Percentiles rank a stretch among this genome's conserved stretches.
Conservation (phyloP, 2,797 vertebrate species). For the Tachyglossus aculeatus region DNA sequence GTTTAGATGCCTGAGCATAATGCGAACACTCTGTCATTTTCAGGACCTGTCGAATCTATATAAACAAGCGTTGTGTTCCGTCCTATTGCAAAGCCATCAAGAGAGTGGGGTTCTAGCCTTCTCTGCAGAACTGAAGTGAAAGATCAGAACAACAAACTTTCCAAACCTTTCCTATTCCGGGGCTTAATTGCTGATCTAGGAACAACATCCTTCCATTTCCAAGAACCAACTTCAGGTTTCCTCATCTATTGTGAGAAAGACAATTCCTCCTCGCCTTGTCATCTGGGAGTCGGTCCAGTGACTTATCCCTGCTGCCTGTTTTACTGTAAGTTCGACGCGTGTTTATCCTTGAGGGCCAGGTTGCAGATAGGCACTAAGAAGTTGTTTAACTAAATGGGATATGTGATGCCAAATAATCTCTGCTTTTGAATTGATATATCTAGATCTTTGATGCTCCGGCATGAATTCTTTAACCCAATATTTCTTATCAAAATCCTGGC, state of each 20-base stretch:
- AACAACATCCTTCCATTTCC: rapidly evolving
- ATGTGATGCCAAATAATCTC: no score
- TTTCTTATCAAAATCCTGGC: no score
- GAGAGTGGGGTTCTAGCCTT: rapidly evolving
- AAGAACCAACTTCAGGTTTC: not conserved
- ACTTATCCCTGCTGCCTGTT: no score
- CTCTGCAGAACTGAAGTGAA: not conserved
- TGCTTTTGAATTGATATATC: no score
- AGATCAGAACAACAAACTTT: rapidly evolving
- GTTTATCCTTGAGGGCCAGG: no score
- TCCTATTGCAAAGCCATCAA: rapidly evolving
- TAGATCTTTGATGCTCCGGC: no score
- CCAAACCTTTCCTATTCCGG: not conserved
- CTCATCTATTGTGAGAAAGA: not conserved
- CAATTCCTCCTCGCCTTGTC: rapidly evolving
- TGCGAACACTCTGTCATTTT: not conserved
- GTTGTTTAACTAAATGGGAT: no score
- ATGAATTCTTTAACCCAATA: no score
- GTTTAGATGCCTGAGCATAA: rapidly evolving
- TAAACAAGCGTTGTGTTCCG: rapidly evolving
- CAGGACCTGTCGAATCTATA: not conserved
- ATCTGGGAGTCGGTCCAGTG: no score
- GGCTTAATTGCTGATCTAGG: rapidly evolving
- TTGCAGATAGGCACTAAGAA: no score
- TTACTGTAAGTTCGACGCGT: no score